Conservation (phyloP, 2,888 invertebrate genomes). For the Plusia festucae region DNA sequence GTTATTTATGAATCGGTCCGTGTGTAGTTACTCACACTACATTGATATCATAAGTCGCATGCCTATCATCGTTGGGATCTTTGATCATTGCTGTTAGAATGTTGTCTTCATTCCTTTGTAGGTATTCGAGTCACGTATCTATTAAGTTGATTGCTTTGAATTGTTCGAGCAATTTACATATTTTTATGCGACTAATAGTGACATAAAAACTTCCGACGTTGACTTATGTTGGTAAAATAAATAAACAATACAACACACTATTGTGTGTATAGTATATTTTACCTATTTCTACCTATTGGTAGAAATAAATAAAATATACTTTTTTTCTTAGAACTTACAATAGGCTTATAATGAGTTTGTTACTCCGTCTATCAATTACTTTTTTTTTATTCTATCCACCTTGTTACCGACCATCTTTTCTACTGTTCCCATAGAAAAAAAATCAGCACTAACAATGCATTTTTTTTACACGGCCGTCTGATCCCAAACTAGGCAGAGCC, state of each 20-base stretch:
- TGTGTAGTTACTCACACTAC: slow-evolving; percentile 72
- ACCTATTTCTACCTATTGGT: too few relatives aligned
- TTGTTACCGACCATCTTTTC: too few relatives aligned
- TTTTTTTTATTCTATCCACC: too few relatives aligned
- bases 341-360: too few relatives aligned
- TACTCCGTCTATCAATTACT: too few relatives aligned
- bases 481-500: too few relatives aligned
- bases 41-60: slow-evolving; percentile 69
- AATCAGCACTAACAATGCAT: too few relatives aligned
- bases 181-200: background rate
- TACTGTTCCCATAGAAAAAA: too few relatives aligned
- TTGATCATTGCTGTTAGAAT: slow-evolving; percentile 51
- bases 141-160: slow-evolving; percentile 43
- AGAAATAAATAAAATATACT: too few relatives aligned
- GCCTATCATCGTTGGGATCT: slow-evolving; percentile 58
- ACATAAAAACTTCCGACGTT: background rate
- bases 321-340: too few relatives aligned
- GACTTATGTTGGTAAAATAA: background rate
- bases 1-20: slow-evolving; percentile 80
- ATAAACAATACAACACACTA: background rate
- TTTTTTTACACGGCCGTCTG: too few relatives aligned
- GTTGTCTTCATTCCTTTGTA: slow-evolving; percentile 49
- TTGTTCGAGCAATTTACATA: slow-evolving; percentile 19
- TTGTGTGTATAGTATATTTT: too few relatives aligned
- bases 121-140: slow-evolving; percentile 43